Conservation (phyloP, 2,797 vertebrate genomes). For the Pseudocheirus occidentalis region DNA sequence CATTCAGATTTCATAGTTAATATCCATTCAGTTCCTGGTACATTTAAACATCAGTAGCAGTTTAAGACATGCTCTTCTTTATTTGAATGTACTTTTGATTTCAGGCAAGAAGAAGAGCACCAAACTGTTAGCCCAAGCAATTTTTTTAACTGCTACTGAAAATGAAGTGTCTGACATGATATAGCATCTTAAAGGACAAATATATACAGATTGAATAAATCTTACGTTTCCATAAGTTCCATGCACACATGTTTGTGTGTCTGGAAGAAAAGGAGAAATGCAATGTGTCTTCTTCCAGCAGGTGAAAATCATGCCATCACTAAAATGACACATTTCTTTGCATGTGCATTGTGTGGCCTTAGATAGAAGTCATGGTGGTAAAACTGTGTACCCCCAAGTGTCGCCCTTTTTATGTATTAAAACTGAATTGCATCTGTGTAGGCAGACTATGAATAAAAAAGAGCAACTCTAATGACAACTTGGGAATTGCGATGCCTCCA, state of each 20-base stretch:
- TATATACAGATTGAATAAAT: constrained; percentile 57
- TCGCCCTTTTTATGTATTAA: constrained; percentile 66
- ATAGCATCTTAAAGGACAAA: constrained; percentile 42
- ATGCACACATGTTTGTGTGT: constrained; percentile 47
- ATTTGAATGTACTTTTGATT: constrained; percentile 66
- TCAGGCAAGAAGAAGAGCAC: constrained; percentile 63
- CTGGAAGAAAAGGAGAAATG: constrained; percentile 68
- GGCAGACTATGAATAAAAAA: constrained; percentile 52
- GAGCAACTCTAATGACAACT: constrained; percentile 25
- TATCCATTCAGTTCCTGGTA: constrained; percentile 54
- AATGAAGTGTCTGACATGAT: constrained; percentile 33
- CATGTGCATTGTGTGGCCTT: constrained; percentile 59
- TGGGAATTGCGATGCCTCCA: constrained; percentile 51
- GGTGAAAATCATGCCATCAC: constrained; percentile 53
- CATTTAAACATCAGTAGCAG: constrained; percentile 65
- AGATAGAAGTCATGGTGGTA: constrained; percentile 52
- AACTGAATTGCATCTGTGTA: constrained; percentile 47
- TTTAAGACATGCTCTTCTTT: constrained; percentile 47
- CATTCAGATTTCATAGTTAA: constrained; percentile 60
- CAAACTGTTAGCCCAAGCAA: constrained; percentile 58
- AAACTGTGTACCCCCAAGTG: constrained; percentile 62
- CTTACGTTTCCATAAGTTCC: constrained; percentile 70
- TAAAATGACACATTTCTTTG: constrained; percentile 69
- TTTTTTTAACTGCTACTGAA: constrained; percentile 57
- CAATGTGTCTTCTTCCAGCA: constrained; percentile 53